Percentiles rank a stretch among this genome's conserved stretches.
Conservation (phyloP, 37 sponge, comb jelly and placozoan species). For the Eunapius fragilis region DNA sequence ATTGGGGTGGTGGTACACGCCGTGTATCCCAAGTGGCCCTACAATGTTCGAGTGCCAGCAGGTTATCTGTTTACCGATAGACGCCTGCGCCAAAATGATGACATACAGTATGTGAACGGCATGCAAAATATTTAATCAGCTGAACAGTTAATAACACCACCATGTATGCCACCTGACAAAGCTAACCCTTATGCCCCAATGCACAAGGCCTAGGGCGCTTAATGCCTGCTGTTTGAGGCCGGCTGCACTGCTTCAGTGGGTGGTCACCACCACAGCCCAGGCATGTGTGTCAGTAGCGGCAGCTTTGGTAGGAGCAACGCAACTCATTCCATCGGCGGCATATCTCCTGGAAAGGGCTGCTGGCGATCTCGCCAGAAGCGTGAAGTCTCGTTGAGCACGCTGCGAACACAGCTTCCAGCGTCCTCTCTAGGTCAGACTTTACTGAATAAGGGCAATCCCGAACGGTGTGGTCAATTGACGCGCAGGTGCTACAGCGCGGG, state of each 20-base stretch:
- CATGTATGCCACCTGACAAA: neutral
- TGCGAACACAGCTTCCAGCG: neutral
- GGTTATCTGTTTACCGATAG: neutral
- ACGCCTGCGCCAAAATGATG: neutral
- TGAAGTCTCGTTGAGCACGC: neutral
- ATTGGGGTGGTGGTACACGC: neutral
- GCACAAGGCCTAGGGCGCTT: neutral
- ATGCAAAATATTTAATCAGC: neutral
- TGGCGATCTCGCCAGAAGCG: neutral
- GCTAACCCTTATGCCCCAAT: neutral
- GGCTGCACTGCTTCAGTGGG: neutral
- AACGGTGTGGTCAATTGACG: neutral
- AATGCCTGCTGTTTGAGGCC: neutral
- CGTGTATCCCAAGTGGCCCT: neutral
- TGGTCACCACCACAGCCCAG: neutral
- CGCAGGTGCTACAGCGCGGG: neutral
- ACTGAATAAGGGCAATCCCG: neutral
- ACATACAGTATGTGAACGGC: neutral
- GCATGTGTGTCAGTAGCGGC: constrained; percentile 1
- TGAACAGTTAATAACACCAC: neutral
- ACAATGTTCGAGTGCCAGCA: neutral
- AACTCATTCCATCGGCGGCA: constrained; percentile 5
- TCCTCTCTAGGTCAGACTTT: neutral
- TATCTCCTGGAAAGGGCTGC: neutral
- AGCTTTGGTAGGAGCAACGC: neutral